phyloP scores from a whole-genome alignment of 2,797 vertebrate genomes.

The Cynopterus sphinx region DNA sequence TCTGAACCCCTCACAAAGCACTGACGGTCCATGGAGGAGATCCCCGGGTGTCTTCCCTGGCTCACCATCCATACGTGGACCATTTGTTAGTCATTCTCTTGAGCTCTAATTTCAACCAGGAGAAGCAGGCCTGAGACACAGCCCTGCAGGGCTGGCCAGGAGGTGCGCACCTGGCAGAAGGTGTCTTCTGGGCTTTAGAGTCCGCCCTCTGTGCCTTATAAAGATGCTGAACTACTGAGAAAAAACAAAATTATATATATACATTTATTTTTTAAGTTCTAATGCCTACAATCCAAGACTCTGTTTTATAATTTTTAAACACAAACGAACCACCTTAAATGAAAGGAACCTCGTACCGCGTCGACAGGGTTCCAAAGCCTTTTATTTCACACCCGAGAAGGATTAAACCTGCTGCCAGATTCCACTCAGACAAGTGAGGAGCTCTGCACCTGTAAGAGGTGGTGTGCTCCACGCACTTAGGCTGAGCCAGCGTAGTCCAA shows the following conservation, averaged over 20 bases:
- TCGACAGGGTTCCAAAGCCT: not conserved
- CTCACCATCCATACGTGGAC: not conserved
- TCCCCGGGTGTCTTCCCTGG: not conserved
- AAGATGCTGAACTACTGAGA: not conserved
- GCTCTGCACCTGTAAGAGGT: slow-evolving; percentile 38
- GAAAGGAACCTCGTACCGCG: not conserved
- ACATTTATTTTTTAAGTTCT: not conserved
- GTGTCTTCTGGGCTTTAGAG: not conserved
- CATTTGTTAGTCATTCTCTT: not conserved
- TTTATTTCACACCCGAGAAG: not conserved
- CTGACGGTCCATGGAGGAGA: too few relatives aligned
- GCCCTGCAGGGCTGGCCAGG: too few relatives aligned
- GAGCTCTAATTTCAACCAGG: not conserved
- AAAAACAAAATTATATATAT: not conserved
- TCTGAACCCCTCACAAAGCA: not conserved
- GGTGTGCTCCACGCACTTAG: not conserved
- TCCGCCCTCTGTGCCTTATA: not conserved
- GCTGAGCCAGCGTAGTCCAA: not conserved
- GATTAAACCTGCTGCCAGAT: not conserved
- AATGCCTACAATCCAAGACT: not conserved
- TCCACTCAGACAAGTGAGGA: not conserved
- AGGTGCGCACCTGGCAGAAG: not conserved
- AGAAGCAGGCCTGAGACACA: not conserved
- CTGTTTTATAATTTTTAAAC: slow-evolving; percentile 1
- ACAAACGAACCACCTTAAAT: not conserved